These are phyloP conservation scores for Tyrannus savana DNA, from an alignment of 2,113 vertebrate species.

Conservation along the genomic window DNA sequence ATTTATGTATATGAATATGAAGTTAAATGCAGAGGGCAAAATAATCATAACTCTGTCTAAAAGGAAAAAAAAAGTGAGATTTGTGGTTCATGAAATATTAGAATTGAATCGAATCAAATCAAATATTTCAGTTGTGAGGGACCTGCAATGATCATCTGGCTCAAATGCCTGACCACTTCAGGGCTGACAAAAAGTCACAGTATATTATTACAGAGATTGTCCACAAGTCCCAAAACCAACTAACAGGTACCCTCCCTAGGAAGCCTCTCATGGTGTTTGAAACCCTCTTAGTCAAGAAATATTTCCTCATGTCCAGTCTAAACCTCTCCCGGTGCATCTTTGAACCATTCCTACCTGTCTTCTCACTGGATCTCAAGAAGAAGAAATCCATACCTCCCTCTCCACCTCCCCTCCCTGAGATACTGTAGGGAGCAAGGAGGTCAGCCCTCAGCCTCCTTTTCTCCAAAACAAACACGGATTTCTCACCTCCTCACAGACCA, in stretches of 20 bases:
- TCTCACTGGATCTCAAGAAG: too few species aligned
- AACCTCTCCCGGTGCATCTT: not conserved
- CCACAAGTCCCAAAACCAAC: not conserved
- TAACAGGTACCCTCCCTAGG: not conserved
- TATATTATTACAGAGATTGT: not conserved
- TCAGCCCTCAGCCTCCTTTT: not conserved
- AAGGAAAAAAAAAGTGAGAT: not conserved
- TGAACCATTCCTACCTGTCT: too few species aligned
- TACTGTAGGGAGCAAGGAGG: not conserved
- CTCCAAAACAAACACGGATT: not conserved
- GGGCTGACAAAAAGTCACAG: not conserved
- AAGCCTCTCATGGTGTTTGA: not conserved
- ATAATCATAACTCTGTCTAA: not conserved
- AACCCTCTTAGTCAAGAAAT: not conserved
- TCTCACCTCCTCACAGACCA: not conserved
- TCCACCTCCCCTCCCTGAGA: not conserved
- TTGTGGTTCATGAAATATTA: not conserved
- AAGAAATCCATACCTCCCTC: not conserved
- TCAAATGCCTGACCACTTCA: not conserved
- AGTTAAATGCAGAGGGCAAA: not conserved
- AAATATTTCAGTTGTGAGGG: not conserved
- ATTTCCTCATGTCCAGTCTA: not conserved
- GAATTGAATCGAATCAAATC: not conserved
- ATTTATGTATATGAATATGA: not conserved
- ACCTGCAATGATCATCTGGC: not conserved